These are phyloP conservation scores for Lepeophtheirus salmonis DNA, from an alignment of 1,140 invertebrate species.

Conservation along the genomic window DNA sequence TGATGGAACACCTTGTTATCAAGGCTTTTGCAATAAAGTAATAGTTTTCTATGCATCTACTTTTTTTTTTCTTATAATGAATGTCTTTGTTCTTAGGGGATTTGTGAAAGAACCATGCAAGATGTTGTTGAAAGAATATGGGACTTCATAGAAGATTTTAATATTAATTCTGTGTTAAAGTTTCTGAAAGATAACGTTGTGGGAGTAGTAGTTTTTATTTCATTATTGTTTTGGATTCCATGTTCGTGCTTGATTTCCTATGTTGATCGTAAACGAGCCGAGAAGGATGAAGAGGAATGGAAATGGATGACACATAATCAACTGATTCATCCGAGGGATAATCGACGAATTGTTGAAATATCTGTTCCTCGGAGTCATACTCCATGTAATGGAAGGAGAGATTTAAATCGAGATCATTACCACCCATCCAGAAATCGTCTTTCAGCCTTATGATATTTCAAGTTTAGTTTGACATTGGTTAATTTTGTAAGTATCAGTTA, in stretches of 20 bases:
- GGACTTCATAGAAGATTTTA: slow-evolving; percentile 90
- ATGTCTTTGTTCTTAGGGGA: slow-evolving; percentile 41
- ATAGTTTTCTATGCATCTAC: too few relatives aligned
- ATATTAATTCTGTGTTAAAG: slow-evolving; percentile 70
- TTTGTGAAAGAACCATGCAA: slow-evolving; percentile 80
- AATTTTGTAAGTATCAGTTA: too few relatives aligned
- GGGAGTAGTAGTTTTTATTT: slow-evolving; percentile 67
- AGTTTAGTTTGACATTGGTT: too few relatives aligned
- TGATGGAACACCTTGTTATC: slow-evolving; percentile 83
- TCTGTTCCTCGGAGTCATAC: slow-evolving; percentile 2
- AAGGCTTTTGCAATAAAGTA: slow-evolving; percentile 73
- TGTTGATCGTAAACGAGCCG: slow-evolving; percentile 22
- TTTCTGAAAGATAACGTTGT: slow-evolving; percentile 74
- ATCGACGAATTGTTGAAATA: slow-evolving; percentile 5
- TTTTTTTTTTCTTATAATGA: slow-evolving; percentile 9
- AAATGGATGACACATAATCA: slow-evolving; percentile 12
- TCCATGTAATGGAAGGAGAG: too few relatives aligned
- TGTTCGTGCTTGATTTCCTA: slow-evolving; percentile 30
- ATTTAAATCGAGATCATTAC: too few relatives aligned
- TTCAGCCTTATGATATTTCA: too few relatives aligned
- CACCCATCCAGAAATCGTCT: too few relatives aligned
- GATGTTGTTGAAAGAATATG: slow-evolving; percentile 85
- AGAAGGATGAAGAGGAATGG: slow-evolving; percentile 14
- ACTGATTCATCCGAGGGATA: slow-evolving; percentile 9
- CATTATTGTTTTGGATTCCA: slow-evolving; percentile 78